Percentiles rank a stretch among this genome's conserved stretches.
Evolutionary conservation across 1,140 invertebrate genomes (phyloP).

Genomic region (Trypoxylus dichotomus): DNA sequence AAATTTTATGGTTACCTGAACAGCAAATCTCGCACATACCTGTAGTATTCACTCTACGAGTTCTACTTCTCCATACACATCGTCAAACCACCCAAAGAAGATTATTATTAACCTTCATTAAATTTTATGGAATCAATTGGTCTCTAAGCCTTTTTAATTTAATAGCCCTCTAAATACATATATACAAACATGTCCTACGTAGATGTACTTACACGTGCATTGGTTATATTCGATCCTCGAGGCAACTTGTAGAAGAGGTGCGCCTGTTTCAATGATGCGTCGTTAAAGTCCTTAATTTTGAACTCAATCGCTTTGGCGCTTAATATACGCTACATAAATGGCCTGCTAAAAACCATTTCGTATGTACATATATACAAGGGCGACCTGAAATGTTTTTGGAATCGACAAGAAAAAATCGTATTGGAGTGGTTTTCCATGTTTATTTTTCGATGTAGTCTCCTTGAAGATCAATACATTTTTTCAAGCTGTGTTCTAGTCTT

Average conservation of each 20-base stretch:
- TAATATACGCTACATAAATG: neutral
- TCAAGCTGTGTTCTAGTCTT: too few species aligned
- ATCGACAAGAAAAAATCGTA: too few species aligned
- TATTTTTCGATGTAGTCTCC: too few species aligned
- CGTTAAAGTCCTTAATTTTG: neutral
- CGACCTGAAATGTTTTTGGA: too few species aligned
- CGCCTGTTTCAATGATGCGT: neutral
- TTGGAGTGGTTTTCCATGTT: too few species aligned
- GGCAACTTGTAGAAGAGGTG: neutral
- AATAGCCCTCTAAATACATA: neutral
- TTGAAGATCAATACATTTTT: too few species aligned
- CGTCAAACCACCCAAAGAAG: neutral
- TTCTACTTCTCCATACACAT: neutral
- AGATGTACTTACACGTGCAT: neutral
- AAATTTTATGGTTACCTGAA: too few species aligned
- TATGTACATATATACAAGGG: too few species aligned
- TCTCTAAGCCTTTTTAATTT: neutral
- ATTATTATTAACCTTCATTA: constrained; percentile 6
- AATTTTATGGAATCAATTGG: constrained; percentile 5
- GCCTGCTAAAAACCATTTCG: neutral
- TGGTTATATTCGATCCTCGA: neutral
- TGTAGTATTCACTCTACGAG: too few species aligned
- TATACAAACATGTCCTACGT: neutral
- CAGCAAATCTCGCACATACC: too few species aligned
- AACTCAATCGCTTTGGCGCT: neutral